phyloP scores from a whole-genome alignment of 2,113 vertebrate species.

The Hypanus sabinus region DNA sequence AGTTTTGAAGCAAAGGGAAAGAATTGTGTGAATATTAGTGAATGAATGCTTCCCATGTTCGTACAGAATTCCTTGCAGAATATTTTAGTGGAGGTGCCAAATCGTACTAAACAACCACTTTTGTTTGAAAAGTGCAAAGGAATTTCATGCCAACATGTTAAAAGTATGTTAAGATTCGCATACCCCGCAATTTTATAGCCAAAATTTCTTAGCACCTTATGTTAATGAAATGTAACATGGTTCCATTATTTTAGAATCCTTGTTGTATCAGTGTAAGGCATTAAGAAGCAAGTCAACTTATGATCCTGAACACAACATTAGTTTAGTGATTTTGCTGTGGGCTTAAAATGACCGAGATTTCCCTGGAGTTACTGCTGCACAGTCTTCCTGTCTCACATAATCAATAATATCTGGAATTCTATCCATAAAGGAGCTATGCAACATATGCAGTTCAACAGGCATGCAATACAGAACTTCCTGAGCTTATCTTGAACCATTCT shows the following conservation, averaged over 20 bases:
- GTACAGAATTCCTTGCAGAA: neutral
- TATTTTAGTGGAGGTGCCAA: neutral
- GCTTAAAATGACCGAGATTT: slow-evolving; percentile 17
- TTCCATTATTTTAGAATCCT: neutral
- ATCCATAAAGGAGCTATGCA: slow-evolving; percentile 41
- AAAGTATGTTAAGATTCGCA: neutral
- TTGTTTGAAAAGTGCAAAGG: slow-evolving; percentile 30
- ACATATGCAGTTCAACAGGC: slow-evolving; percentile 39
- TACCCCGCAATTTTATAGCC: neutral
- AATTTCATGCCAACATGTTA: slow-evolving; percentile 1
- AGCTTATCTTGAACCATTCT: slow-evolving; percentile 18
- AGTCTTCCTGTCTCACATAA: slow-evolving; percentile 10
- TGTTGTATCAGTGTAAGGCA: neutral
- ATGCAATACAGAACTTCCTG: slow-evolving; percentile 19
- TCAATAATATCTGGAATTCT: slow-evolving; percentile 17
- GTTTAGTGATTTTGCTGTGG: neutral
- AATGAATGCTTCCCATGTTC: neutral
- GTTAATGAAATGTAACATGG: neutral
- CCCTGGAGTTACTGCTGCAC: neutral
- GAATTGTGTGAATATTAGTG: neutral
- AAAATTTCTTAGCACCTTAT: neutral
- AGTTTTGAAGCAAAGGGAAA: neutral
- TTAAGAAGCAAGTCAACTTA: neutral
- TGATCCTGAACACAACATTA: slow-evolving; percentile 6
- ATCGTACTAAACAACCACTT: neutral